Evolutionary conservation across 2,888 invertebrate species (phyloP).

Genomic region (Bhutanitis thaidina): DNA sequence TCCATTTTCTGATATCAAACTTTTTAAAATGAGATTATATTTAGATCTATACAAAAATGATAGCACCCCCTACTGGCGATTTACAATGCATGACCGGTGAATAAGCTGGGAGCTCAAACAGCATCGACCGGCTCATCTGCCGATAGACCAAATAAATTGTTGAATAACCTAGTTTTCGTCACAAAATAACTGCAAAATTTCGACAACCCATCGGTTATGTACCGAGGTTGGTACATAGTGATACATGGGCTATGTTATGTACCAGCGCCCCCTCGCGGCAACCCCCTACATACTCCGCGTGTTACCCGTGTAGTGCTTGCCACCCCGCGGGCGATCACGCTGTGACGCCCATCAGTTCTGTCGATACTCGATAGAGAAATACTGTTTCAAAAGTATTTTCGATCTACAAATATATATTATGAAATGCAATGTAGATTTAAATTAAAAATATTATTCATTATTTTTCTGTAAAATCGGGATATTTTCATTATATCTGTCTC

Average conservation of each 20-base stretch:
- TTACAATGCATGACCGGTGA: not conserved
- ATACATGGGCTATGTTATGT: constrained; percentile 70
- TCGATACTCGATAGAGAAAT: constrained; percentile 54
- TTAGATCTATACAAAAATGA: not conserved
- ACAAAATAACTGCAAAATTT: constrained; percentile 79
- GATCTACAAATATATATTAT: too few relatives aligned
- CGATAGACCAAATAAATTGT: constrained; percentile 55
- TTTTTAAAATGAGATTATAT: too few relatives aligned
- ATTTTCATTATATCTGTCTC: too few relatives aligned
- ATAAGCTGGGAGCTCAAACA: constrained; percentile 4
- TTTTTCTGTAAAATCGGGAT: too few relatives aligned
- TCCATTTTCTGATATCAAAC: too few relatives aligned
- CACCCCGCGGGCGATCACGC: constrained; percentile 58
- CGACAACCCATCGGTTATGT: constrained; percentile 65
- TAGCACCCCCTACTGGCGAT: not conserved
- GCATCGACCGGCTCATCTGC: constrained; percentile 23
- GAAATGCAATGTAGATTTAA: too few relatives aligned
- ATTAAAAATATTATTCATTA: too few relatives aligned
- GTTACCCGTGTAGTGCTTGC: constrained; percentile 60
- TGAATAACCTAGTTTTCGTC: constrained; percentile 77
- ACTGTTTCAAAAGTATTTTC: not conserved
- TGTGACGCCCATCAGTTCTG: constrained; percentile 40
- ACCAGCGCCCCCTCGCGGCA: constrained; percentile 54
- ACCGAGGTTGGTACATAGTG: constrained; percentile 62
- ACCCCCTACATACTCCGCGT: constrained; percentile 42